Conservation (phyloP, 2,113 vertebrate genomes). For the Anas platyrhynchos region DNA sequence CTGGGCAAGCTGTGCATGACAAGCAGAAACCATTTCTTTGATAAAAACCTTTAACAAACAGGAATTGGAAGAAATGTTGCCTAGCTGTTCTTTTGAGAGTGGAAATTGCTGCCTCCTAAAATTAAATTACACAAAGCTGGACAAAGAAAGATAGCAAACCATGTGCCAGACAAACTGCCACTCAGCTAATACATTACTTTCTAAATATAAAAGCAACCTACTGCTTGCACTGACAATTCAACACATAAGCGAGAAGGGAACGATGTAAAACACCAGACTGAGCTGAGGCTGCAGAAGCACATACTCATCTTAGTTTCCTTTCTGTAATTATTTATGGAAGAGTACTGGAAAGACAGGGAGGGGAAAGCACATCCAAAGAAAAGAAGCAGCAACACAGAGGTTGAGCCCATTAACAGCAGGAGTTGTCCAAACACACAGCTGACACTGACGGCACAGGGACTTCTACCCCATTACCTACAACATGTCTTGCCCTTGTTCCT, state of each 20-base stretch:
- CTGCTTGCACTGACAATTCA: not conserved
- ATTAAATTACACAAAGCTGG: slow-evolving; percentile 23
- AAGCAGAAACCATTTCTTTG: not conserved
- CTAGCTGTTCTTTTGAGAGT: not conserved
- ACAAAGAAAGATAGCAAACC: slow-evolving; percentile 33
- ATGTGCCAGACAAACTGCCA: not conserved
- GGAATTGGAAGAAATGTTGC: not conserved
- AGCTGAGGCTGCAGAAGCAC: not conserved
- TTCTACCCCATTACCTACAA: not conserved
- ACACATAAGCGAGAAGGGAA: slow-evolving; percentile 4
- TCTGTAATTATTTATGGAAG: not conserved
- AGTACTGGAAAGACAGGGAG: not conserved
- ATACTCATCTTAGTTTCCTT: not conserved
- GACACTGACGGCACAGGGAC: not conserved
- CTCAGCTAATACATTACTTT: slow-evolving; percentile 32
- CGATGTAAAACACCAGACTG: not conserved
- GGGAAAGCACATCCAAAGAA: not conserved
- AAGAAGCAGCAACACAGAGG: not conserved
- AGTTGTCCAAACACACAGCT: not conserved
- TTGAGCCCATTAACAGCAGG: not conserved
- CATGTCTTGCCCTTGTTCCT: not conserved
- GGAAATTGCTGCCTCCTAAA: slow-evolving; percentile 37
- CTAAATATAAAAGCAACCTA: slow-evolving; percentile 45
- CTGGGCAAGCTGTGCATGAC: not conserved
- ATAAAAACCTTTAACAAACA: slow-evolving; percentile 1